Evolutionary conservation across 2,113 vertebrate genomes (phyloP).

Genomic region (Caloenas nicobarica): DNA sequence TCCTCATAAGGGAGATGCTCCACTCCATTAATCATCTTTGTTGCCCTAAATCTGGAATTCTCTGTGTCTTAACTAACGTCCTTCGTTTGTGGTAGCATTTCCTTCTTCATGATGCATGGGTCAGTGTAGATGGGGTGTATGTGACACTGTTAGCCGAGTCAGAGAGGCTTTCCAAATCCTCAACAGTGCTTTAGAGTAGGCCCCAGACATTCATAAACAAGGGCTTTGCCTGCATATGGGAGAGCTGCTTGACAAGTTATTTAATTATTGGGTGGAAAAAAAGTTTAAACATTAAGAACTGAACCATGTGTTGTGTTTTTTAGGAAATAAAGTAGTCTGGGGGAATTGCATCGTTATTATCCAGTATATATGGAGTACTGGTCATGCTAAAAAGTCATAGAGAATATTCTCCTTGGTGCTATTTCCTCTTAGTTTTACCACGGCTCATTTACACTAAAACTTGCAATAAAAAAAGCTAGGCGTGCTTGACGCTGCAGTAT

Average conservation of each 20-base stretch:
- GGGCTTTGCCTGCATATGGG: background rate
- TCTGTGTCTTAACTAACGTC: background rate
- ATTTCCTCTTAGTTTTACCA: background rate
- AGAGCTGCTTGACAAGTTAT: background rate
- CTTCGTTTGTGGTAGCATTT: background rate
- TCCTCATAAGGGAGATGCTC: too few relatives aligned
- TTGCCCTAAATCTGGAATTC: background rate
- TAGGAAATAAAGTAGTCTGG: background rate
- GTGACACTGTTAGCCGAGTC: background rate
- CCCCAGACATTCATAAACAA: background rate
- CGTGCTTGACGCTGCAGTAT: background rate
- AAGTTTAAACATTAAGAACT: background rate
- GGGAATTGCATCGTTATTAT: background rate
- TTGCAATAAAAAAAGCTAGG: background rate
- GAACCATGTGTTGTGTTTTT: background rate
- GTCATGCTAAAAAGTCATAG: background rate
- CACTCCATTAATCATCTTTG: too few relatives aligned
- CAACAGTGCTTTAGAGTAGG: background rate
- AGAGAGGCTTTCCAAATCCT: background rate
- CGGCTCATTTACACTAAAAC: background rate
- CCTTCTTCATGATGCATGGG: background rate
- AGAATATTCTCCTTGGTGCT: background rate
- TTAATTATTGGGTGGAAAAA: conserved; percentile 5
- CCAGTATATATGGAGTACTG: background rate
- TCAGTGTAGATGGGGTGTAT: background rate